phyloP scores from a whole-genome alignment of 2,113 vertebrate species.

The Corydoras maculifer region DNA sequence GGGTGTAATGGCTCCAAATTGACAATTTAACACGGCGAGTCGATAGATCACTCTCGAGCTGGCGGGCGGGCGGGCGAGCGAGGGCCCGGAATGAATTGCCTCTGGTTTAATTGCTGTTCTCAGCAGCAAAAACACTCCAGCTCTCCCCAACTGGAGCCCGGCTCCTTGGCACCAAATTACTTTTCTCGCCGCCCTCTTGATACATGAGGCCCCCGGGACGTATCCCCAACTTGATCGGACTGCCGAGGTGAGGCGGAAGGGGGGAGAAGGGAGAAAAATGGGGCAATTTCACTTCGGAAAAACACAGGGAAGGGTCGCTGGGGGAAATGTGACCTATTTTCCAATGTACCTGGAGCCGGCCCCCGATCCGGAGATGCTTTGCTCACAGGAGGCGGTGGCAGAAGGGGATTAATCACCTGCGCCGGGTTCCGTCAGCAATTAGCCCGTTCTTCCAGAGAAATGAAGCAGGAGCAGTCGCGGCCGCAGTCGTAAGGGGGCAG shows the following conservation, averaged over 20 bases:
- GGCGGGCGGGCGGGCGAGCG: conserved; percentile 1
- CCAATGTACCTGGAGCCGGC: conserved; percentile 34
- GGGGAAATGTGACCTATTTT: conserved; percentile 43
- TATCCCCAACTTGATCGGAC: conserved; percentile 24
- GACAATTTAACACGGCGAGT: conserved; percentile 34
- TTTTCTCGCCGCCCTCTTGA: conserved; percentile 36
- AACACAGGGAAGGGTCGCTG: conserved; percentile 4
- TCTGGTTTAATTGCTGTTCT: conserved; percentile 39
- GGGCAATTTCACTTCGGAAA: conserved; percentile 39
- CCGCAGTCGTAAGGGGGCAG: not conserved
- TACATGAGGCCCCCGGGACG: conserved; percentile 38
- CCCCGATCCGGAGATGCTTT: conserved; percentile 28
- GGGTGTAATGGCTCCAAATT: conserved; percentile 38
- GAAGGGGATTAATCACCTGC: conserved; percentile 41
- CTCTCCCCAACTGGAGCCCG: conserved; percentile 7
- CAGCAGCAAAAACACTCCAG: conserved; percentile 26
- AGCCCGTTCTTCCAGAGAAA: conserved; percentile 29
- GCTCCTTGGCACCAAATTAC: conserved; percentile 37
- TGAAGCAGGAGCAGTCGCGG: conserved; percentile 16
- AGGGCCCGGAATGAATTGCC: conserved; percentile 40
- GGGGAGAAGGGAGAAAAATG: conserved; percentile 25
- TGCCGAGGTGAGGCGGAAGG: conserved; percentile 13
- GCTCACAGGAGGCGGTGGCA: conserved; percentile 25
- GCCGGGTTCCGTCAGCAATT: conserved; percentile 34
- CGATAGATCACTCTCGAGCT: conserved; percentile 35